Base-by-base conservation (phyloP, 2,797 vertebrate genomes). In the Poecilia picta region DNA sequence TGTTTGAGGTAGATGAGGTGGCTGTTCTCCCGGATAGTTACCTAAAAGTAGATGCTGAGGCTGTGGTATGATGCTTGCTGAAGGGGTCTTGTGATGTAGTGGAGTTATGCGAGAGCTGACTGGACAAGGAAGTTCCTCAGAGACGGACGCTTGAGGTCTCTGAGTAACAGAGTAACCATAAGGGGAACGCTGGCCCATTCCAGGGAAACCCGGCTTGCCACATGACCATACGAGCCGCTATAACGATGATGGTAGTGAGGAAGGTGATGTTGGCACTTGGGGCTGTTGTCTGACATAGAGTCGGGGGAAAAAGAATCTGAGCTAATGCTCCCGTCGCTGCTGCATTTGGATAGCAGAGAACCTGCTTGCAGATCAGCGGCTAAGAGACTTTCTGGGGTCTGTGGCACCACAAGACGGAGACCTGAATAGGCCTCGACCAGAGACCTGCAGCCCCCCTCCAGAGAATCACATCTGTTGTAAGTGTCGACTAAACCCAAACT, bases 281-380 rank as follows among this genome's bases (percentile, higher is more conserved):
- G 81, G 74, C 91, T 96, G 62, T 98, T 97, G 5, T 99, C 97
- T 0, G 97, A 89, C 76, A 97, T 91, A 0, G 95, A 95, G 85
- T 99, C 98, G 0, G 97, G 97, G 0, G 98, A 98, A 80, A 97
- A 98, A 2, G 97, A 98, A 77, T 99, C 97, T 0, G 95, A 94
- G 90, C 97, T 98, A 86, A 97, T 62, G 12, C 97, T 98, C 81
- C 97, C 96, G 81, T 98, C 97, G 0, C 97, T 98, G 94, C 98
- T 98, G 88, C 97, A 98, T 89, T 99, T 97, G 0, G 97, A 98
- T 1, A 93, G 94, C 51, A 97, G 95, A 0, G 96, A 97, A 81
- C 94, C 95, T 10, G 96, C 92, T 81, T 95, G 93, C 13, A 97
- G 95, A 71, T 98, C 97, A 71, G 96, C 83, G 8, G 96, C 95